A percentile compares a stretch with the other conserved stretches of the same genome.
Evolutionary conservation across 1,140 invertebrate species (phyloP).

Genomic region (Rhopalosiphum padi): DNA sequence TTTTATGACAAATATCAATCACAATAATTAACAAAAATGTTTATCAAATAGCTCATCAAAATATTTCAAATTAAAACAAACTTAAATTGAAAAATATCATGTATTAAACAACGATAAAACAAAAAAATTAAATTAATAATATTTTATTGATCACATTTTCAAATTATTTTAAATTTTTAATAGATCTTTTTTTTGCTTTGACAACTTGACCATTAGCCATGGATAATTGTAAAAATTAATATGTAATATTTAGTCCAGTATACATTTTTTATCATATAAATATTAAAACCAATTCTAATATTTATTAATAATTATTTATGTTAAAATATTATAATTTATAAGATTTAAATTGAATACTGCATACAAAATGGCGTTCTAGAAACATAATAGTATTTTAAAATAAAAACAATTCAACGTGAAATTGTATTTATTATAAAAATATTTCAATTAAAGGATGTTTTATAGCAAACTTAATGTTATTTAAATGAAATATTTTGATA

Average conservation of each 20-base stretch:
- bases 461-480: background rate
- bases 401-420: too few relatives aligned
- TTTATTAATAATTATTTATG: too few relatives aligned
- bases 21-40: background rate
- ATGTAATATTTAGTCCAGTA: background rate
- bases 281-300: too few relatives aligned
- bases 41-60: background rate
- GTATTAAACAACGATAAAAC: background rate
- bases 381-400: background rate
- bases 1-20: constrained; percentile 25
- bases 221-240: background rate
- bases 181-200: background rate
- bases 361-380: too few relatives aligned
- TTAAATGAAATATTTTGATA: constrained; percentile 16
- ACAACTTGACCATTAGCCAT: background rate
- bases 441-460: background rate
- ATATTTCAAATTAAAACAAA: constrained; percentile 42
- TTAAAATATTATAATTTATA: too few relatives aligned
- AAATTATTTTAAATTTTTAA: background rate
- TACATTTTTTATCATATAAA: background rate
- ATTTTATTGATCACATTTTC: background rate
- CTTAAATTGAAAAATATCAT: background rate
- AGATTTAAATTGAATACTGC: too few relatives aligned
- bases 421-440: background rate
- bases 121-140: background rate